phyloP scores from a whole-genome alignment of 1,140 invertebrate genomes.

The Achatina immaculata region DNA sequence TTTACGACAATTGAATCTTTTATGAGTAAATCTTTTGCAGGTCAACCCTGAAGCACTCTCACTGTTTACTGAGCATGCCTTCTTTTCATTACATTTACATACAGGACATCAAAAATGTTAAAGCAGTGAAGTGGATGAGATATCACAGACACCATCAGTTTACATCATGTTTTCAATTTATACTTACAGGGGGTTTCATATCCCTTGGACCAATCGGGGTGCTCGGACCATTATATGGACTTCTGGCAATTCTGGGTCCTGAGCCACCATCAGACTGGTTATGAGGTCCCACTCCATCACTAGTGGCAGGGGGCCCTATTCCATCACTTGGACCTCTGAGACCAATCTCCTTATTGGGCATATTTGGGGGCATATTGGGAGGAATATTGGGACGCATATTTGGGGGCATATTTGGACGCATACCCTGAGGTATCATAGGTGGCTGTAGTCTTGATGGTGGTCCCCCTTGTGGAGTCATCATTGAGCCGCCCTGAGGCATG shows the following conservation, averaged over 20 bases:
- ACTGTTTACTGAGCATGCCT: too few species aligned
- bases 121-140: too few species aligned
- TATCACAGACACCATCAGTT: too few species aligned
- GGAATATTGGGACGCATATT: background rate
- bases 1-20: too few species aligned
- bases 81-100: too few species aligned
- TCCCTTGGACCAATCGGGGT: background rate
- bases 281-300: background rate
- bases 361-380: background rate
- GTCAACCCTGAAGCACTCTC: too few species aligned
- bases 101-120: too few species aligned
- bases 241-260: background rate
- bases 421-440: background rate
- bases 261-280: background rate
- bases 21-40: too few species aligned
- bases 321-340: background rate
- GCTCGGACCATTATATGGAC: constrained; percentile 17
- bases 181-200: constrained; percentile 12
- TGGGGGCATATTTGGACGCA: background rate
- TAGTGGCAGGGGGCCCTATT: background rate
- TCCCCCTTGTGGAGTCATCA: constrained; percentile 6
- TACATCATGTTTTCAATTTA: too few species aligned
- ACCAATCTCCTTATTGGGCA: background rate
- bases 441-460: constrained; percentile 1
- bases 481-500: background rate